These are phyloP conservation scores for Ectemnius cavifrons DNA, from an alignment of 2,888 invertebrate genomes.

Conservation along the genomic window DNA sequence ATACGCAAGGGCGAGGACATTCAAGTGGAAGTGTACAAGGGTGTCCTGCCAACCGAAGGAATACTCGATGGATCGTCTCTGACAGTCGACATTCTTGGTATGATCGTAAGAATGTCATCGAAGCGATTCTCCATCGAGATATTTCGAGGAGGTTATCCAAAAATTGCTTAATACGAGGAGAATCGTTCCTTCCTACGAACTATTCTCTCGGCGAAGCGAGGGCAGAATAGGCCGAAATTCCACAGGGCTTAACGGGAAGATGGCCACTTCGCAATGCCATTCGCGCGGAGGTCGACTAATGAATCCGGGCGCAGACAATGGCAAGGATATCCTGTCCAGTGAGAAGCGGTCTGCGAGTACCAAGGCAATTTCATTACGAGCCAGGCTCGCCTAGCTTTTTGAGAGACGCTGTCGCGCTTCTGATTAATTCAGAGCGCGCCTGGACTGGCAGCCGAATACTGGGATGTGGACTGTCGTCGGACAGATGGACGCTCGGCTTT, in stretches of 20 bases:
- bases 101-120: too few relatives aligned
- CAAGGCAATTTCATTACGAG: conserved; percentile 63
- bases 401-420: conserved; percentile 47
- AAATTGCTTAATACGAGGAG: too few relatives aligned
- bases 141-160: too few relatives aligned
- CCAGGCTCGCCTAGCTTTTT: conserved; percentile 47
- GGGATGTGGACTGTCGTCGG: too few relatives aligned
- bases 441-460: too few relatives aligned
- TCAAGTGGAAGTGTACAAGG: conserved; percentile 2
- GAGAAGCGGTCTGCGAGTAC: conserved; percentile 40
- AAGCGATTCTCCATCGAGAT: too few relatives aligned
- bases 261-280: conserved; percentile 36
- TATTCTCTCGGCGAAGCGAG: too few relatives aligned
- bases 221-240: conserved; percentile 7
- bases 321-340: conserved; percentile 26
- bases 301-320: conserved; percentile 60
- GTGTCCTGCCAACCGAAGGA: not conserved
- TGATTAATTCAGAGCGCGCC: conserved; percentile 61
- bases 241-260: conserved; percentile 15
- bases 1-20: not conserved
- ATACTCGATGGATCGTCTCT: not conserved
- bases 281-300: conserved; percentile 58
- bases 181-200: too few relatives aligned
- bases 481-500: conserved; percentile 17
- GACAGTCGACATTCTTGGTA: too few relatives aligned